phyloP scores from a whole-genome alignment of 2,113 vertebrate genomes.

The Neotoma lepida region DNA sequence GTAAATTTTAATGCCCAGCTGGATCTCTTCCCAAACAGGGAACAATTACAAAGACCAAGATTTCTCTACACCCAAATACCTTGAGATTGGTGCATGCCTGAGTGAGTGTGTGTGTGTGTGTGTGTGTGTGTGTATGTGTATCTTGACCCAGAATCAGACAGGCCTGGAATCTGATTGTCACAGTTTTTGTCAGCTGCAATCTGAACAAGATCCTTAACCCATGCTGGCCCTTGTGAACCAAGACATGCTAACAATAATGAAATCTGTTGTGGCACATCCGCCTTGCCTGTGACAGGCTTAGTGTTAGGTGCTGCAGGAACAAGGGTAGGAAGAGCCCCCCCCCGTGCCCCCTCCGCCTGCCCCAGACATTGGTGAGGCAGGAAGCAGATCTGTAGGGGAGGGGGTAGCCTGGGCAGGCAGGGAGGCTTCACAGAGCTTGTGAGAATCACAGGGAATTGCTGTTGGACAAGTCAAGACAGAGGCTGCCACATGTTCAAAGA shows the following conservation, averaged over 20 bases:
- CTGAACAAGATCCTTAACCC: not conserved
- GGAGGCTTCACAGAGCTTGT: constrained; percentile 10
- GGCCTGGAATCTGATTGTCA: not conserved
- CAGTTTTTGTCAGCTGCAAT: not conserved
- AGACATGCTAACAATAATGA: not conserved
- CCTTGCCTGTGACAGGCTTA: not conserved
- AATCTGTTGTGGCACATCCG: not conserved
- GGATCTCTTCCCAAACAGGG: not conserved
- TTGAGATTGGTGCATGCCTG: not conserved
- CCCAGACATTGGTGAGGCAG: not conserved
- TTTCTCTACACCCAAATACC: not conserved
- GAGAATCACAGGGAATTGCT: constrained; percentile 46
- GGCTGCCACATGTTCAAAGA: constrained; percentile 74
- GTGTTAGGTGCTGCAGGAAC: not conserved
- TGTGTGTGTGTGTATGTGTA: no score
- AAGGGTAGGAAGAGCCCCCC: not conserved
- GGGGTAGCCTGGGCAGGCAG: not conserved
- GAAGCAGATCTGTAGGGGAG: not conserved
- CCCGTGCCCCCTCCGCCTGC: no score
- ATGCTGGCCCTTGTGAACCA: constrained; percentile 1
- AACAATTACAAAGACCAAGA: constrained; percentile 12
- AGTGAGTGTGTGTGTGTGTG: not conserved
- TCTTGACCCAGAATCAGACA: not conserved
- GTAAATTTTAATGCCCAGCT: not conserved
- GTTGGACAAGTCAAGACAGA: constrained; percentile 70